Percentiles rank a stretch among this genome's conserved stretches.
These are phyloP conservation scores for Formicarius rufipectus DNA, from an alignment of 2,113 vertebrate genomes.

Conservation along the genomic window DNA sequence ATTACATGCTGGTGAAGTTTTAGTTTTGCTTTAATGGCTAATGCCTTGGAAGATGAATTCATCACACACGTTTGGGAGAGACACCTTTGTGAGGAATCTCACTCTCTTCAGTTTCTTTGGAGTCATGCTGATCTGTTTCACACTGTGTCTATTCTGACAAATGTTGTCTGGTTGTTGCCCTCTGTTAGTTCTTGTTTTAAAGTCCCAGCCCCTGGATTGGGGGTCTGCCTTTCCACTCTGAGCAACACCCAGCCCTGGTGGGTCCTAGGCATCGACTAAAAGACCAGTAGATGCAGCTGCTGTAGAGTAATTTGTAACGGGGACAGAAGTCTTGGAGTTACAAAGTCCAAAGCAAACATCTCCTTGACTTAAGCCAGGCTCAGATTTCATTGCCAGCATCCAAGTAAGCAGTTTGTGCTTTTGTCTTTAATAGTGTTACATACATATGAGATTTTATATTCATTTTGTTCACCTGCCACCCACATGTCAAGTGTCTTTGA, in stretches of 20 bases:
- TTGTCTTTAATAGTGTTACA: not conserved
- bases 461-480: not conserved
- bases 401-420: not conserved
- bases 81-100: not conserved
- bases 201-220: not conserved
- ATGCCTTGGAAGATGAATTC: not conserved
- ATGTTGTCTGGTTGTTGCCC: not conserved
- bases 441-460: not conserved
- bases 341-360: not conserved
- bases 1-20: not conserved
- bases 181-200: not conserved
- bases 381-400: not conserved
- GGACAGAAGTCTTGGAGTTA: not conserved
- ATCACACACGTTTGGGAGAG: accelerated
- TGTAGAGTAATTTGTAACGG: not conserved
- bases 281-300: not conserved
- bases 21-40: not conserved
- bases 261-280: not conserved
- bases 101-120: not conserved
- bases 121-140: not conserved
- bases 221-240: not conserved
- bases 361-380: not conserved
- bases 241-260: not conserved
- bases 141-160: not conserved
- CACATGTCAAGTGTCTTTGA: not conserved